Evolutionary conservation across 2,888 invertebrate species (phyloP), one percentile per base, ranked within the genome.

Genomic region (Tetrapedia diversipes): DNA sequence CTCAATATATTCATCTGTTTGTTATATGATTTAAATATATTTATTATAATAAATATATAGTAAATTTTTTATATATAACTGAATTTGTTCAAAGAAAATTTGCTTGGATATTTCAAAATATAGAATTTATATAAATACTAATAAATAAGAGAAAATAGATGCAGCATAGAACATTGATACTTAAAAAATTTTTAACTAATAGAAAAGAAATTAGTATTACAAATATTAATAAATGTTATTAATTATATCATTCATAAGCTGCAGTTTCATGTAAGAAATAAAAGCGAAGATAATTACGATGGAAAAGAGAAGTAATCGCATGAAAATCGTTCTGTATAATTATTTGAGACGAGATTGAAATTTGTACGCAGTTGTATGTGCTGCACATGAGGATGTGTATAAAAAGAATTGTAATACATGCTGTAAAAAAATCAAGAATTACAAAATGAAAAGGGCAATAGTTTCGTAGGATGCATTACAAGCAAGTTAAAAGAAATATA

Each of bases 1-100:
- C 68, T 76, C 51, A 53, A 56, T 80, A 49, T 70, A 53, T 77
- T 81, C 83, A 85, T 84, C 84, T 85, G 78, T 59, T 77, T 64
- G 65, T 84, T 43, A 57, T 41, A 59, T 7, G 49, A 34, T 47
- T 51, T 19, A 77, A 45, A 68, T 53, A 41, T 29, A 60, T 27
- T 69, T 53, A 49, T 67, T 41, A 11, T 29, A 51, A 76, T 41
- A 24, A 0, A 39, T 16, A 49, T 2, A 47, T 19, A n/a, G n/a
- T n/a, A n/a, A n/a, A n/a, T n/a, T n/a, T n/a, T n/a, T n/a, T n/a
- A n/a, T n/a, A n/a, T n/a, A n/a, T 0, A 45, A 29, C 2, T 14
- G n/a, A 2, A 34, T 22, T 37, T 14, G 16, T 34, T 37, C 16
- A 24, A 63, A 43, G 19, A 29, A n/a, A n/a, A n/a, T n/a, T 37